Conservation (phyloP, 2,888 invertebrate genomes). For the Hedychridium roseum region DNA sequence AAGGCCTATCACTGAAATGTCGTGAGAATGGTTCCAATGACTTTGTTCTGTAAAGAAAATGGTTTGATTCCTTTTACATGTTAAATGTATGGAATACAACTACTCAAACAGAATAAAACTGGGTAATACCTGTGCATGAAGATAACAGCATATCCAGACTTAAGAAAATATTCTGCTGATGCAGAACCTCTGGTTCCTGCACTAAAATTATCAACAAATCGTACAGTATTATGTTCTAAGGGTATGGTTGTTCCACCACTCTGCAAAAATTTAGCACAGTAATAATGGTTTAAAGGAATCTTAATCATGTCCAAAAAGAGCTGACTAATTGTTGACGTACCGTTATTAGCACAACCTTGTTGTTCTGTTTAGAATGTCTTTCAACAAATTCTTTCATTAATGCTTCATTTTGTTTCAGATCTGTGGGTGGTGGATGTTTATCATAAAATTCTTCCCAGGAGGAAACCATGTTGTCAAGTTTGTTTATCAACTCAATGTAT, state of each 20-base stretch:
- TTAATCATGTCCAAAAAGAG: conserved; percentile 1
- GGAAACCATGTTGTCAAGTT: conserved; percentile 52
- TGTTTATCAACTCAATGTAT: background rate
- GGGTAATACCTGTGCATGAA: conserved; percentile 81
- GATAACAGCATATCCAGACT: conserved; percentile 87
- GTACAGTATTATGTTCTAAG: conserved; percentile 94
- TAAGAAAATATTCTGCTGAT: conserved; percentile 95
- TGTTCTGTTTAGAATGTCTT: conserved; percentile 73
- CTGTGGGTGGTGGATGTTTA: conserved; percentile 78
- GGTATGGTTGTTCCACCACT: conserved; percentile 98
- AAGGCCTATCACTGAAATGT: conserved; percentile 81
- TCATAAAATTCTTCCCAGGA: conserved; percentile 89
- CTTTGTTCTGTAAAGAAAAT: conserved; percentile 70
- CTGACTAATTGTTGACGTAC: conserved; percentile 61
- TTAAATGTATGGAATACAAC: background rate
- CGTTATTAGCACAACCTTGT: conserved; percentile 80
- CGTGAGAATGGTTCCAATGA: conserved; percentile 91
- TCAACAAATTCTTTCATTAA: conserved; percentile 79
- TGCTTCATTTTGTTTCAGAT: conserved; percentile 78
- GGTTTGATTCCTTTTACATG: background rate
- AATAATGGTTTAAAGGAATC: background rate
- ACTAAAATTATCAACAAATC: conserved; percentile 99
- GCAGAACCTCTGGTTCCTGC: conserved; percentile 94
- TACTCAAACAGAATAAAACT: no score
- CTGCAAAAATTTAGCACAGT: conserved; percentile 48